Evolutionary conservation across 2,797 vertebrate genomes (phyloP).

Genomic region (Orientallactaga sibirica): DNA sequence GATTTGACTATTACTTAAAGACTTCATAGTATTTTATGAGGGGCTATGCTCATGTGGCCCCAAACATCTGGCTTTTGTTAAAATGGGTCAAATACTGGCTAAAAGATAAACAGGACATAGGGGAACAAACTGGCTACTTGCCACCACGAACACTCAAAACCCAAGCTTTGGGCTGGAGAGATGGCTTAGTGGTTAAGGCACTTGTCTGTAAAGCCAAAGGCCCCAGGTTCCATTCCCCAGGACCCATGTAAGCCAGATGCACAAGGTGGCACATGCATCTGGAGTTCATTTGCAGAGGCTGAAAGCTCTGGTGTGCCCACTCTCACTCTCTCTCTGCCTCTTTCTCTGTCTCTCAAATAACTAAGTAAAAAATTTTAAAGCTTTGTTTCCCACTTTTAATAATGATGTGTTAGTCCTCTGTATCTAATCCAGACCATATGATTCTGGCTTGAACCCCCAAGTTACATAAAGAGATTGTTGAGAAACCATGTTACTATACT

Average conservation of each 20-base stretch:
- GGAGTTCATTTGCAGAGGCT: too few species aligned
- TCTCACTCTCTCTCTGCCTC: too few species aligned
- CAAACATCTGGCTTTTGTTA: neutral
- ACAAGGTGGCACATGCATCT: too few species aligned
- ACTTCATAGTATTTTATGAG: neutral
- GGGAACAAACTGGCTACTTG: neutral
- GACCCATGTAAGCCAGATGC: too few species aligned
- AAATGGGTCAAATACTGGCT: neutral
- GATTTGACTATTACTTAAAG: constrained; percentile 36
- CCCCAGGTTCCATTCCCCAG: neutral
- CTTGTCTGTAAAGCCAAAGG: too few species aligned
- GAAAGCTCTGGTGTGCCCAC: too few species aligned
- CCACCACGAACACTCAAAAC: neutral
- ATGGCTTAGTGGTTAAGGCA: too few species aligned
- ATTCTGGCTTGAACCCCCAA: neutral
- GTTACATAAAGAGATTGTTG: neutral
- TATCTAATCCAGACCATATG: neutral
- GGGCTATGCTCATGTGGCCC: neutral
- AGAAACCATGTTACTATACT: neutral
- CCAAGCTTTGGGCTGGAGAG: too few species aligned
- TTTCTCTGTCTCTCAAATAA: too few species aligned
- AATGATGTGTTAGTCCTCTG: neutral
- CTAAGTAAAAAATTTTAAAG: too few species aligned
- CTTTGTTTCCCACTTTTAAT: constrained; percentile 24
- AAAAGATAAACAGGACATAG: neutral